A percentile compares a stretch with the other conserved stretches of the same genome.
Conservation (phyloP, 1,140 invertebrate genomes). For the Drosophila tani region DNA sequence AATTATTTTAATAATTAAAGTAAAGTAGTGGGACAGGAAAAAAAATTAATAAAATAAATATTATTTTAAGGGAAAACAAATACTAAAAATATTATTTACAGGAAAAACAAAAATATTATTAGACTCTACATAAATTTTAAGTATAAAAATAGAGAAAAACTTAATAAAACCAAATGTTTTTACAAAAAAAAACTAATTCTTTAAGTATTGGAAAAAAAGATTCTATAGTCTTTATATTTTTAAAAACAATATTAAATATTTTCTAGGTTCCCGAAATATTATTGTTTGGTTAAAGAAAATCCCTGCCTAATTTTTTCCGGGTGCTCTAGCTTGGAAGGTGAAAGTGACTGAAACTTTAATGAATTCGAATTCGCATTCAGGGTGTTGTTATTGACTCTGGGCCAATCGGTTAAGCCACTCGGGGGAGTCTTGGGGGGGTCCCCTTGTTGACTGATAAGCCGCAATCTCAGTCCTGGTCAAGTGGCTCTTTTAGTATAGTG, state of each 20-base stretch:
- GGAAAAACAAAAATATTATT: no score
- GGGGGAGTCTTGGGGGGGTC: not conserved
- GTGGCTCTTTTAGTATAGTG: conserved; percentile 15
- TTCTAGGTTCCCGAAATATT: not conserved
- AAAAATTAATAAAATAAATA: not conserved
- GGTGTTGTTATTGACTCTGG: conserved; percentile 30
- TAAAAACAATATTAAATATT: not conserved
- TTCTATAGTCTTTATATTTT: not conserved
- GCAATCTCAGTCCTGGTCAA: conserved; percentile 40
- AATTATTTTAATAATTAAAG: not conserved
- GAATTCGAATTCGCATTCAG: conserved; percentile 33
- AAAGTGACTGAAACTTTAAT: conserved; percentile 64
- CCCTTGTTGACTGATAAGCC: conserved; percentile 42
- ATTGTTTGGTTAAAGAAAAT: no score
- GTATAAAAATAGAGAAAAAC: not conserved
- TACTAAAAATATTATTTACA: not conserved
- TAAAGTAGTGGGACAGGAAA: no score
- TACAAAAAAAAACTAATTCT: not conserved
- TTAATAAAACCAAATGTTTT: not conserved
- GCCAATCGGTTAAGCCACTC: conserved; percentile 37
- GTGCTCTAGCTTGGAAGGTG: conserved; percentile 17
- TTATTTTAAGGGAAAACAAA: not conserved
- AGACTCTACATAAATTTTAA: not conserved
- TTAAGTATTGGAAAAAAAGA: not conserved
- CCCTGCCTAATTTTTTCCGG: not conserved